phyloP scores from a whole-genome alignment of 2,113 vertebrate species.

The Formicarius rufipectus region DNA sequence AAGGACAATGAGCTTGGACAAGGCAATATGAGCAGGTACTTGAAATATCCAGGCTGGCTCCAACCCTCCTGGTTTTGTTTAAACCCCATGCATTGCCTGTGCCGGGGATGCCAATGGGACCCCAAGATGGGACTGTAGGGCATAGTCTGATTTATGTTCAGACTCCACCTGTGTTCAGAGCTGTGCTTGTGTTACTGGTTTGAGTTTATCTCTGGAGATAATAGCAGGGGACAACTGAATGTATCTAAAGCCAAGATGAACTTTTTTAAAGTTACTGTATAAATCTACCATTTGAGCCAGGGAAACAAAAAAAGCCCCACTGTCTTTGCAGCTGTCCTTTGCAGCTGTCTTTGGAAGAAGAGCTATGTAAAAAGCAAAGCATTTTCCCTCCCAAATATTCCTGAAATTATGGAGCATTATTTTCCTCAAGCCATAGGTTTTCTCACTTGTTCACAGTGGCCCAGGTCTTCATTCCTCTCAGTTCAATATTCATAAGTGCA shows the following conservation, averaged over 20 bases:
- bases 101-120: neutral
- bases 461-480: constrained; percentile 18
- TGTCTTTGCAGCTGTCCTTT: constrained; percentile 27
- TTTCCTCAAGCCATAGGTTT: constrained; percentile 42
- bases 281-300: neutral
- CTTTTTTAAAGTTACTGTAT: neutral
- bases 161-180: neutral
- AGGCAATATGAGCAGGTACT: constrained; percentile 16
- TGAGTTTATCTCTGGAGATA: neutral
- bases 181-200: neutral
- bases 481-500: neutral
- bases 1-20: constrained; percentile 34
- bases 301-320: neutral
- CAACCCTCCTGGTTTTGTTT: constrained; percentile 24
- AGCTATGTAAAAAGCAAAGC: neutral
- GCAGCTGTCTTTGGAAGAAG: constrained; percentile 30
- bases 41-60: constrained; percentile 20
- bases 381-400: neutral
- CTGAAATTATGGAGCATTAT: constrained; percentile 16
- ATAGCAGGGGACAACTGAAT: neutral
- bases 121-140: neutral
- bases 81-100: neutral
- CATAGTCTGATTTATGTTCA: neutral
- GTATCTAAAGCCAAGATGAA: neutral
- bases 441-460: constrained; percentile 7